Evolutionary conservation across 1,140 invertebrate genomes (phyloP), one percentile per base, ranked within the genome.

Genomic region (Neuroterus valhalla): DNA sequence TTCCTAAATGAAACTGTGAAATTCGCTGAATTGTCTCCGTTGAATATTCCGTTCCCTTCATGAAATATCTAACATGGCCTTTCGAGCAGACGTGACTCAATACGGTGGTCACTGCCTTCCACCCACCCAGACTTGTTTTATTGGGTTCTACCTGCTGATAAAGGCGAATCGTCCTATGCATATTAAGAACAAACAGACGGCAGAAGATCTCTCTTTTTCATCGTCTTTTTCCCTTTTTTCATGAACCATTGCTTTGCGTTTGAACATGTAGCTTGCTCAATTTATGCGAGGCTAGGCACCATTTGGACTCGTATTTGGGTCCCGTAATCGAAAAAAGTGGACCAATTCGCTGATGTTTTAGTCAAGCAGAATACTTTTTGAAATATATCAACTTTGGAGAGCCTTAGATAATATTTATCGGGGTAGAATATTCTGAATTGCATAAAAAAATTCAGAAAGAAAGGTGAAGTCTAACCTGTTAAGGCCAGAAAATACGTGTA

Each of bases 211-310:
- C 38, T 21, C 8, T 6, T 26, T 26, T 15, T 12, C 3, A 17
- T 12, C 31, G 6, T 26, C 44, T 69, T 17, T 42, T 31, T 43
- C 21, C 62, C 45, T 46, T 48, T 15, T 67, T 55, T 75, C 31
- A 43, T 46, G 52, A n/a, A 44, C 31, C 14, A 68, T 74, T 15
- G 62, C 75, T 79, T 79, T 79, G 78, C 75, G 77, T 79, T 79
- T 77, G 77, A 79, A 74, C 71, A 74, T 77, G 75, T 77, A 70
- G 75, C 71, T 79, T 74, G 66, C 68, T 70, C 77, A 79, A 79
- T 79, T 79, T 79, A 79, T 79, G 68, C 78, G 48, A 23, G 55
- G 31, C 23, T 31, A 38, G 55, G 55, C 55, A n/a, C n/a, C n/a
- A n/a, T n/a, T n/a, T n/a, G n/a, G 55, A 62, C 55, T n/a, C n/a